Percentiles rank a stretch among this genome's conserved stretches.
Evolutionary conservation across 2,797 vertebrate species (phyloP).

Genomic region (Dallia pectoralis): DNA sequence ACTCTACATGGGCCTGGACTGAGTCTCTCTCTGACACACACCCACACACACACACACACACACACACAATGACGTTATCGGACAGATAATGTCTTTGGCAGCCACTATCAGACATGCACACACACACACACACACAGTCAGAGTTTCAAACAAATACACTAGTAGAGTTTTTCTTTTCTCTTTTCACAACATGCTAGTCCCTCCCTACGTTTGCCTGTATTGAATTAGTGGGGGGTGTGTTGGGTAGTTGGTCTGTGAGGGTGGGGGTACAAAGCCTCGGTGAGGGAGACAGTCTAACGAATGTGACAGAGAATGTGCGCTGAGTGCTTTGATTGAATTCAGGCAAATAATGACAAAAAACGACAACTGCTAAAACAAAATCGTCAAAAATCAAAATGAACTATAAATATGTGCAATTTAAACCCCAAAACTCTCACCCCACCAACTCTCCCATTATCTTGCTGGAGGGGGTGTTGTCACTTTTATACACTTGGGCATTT

Average conservation of each 20-base stretch:
- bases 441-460: constrained; percentile 70
- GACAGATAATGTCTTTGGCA: too few species aligned
- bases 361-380: constrained; percentile 67
- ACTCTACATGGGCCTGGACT: constrained; percentile 82
- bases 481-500: constrained; percentile 86
- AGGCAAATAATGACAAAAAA: constrained; percentile 76
- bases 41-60: constrained; percentile 49
- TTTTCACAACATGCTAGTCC: constrained; percentile 80
- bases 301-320: constrained; percentile 83
- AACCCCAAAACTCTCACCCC: constrained; percentile 72
- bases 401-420: constrained; percentile 78
- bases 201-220: constrained; percentile 82
- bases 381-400: constrained; percentile 61
- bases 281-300: constrained; percentile 78
- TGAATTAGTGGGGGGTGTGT: constrained; percentile 76
- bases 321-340: constrained; percentile 82
- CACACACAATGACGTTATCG: constrained; percentile 32
- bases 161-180: constrained; percentile 78
- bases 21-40: constrained; percentile 72
- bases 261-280: constrained; percentile 65
- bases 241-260: constrained; percentile 67
- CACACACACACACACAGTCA: constrained; percentile 67
- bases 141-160: constrained; percentile 74
- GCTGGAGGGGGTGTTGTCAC: constrained; percentile 78
- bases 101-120: constrained; percentile 55